Evolutionary conservation across 2,797 vertebrate species (phyloP), one percentile per base, ranked within the genome.

Genomic region (Apogon talboti): DNA sequence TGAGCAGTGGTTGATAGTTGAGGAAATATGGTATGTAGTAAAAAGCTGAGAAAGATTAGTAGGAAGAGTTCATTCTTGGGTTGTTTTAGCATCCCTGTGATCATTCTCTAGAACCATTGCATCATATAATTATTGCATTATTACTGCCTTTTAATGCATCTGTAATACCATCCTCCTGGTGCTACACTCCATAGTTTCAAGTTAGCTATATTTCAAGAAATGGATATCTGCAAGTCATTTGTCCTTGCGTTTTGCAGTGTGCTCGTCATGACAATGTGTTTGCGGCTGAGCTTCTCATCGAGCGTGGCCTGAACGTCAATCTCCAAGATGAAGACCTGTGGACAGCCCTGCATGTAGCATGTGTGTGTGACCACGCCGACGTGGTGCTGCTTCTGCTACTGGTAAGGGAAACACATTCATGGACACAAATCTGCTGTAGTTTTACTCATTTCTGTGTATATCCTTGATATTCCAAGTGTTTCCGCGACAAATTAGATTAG

Each of bases 321-420:
- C 94, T 94, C 76, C 97, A 98, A 83, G 97, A 99, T 54, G 96
- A 98, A 71, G 97, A 98, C 86, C 94, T 92, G 48, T 98, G 96
- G 96, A 98, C 96, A 0, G 94, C 97, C 0, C 93, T 98, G 91
- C 97, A 99, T 75, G 90, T 96, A 12, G 96, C 97, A 21, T 96
- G 95, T 68, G 95, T 94, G 1, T 97, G 96, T 48, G 96, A 98
- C 91, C 95, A 96, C 68, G 91, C 95, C 1, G 96, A 98, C 40
- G 87, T 96, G 62, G 92, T 96, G 53, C 92, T 98, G 64, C 92
- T 99, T 24, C 92, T 99, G 16, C 67, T 98, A 16, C 69, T 97
- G 81, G 97, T 99, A 84, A 96, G 96, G 87, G 70, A 4, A 19
- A 63, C 49, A 43, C 45, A 13, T 18, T 28, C 48, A 64, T 4